These are phyloP conservation scores for Nysson spinosus DNA, from an alignment of 2,888 invertebrate species.

Conservation along the genomic window DNA sequence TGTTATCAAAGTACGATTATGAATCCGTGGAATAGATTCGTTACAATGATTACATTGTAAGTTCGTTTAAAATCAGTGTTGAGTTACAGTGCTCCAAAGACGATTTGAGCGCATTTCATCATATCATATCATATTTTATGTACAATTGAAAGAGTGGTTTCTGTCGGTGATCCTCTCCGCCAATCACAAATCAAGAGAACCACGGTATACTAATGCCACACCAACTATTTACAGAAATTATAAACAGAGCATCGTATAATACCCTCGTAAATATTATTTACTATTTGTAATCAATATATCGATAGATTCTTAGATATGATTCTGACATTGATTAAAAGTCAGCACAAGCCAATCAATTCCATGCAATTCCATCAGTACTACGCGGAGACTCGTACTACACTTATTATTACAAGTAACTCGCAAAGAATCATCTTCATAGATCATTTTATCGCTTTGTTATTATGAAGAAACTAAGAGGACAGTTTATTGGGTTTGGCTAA, in stretches of 20 bases:
- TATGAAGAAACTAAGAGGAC: no score
- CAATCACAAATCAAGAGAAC: slow-evolving; percentile 55
- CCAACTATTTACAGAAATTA: slow-evolving; percentile 67
- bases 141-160: slow-evolving; percentile 53
- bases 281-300: slow-evolving; percentile 58
- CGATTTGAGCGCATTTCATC: slow-evolving; percentile 53
- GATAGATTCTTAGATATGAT: slow-evolving; percentile 71
- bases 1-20: no score
- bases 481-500: no score
- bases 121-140: slow-evolving; percentile 39
- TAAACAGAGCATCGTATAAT: slow-evolving; percentile 61
- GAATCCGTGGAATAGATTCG: no score
- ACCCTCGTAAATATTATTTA: slow-evolving; percentile 57
- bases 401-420: no score
- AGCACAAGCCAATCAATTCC: slow-evolving; percentile 38
- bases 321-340: slow-evolving; percentile 49
- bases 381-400: no score
- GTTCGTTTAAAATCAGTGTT: slow-evolving; percentile 29
- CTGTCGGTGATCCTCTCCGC: slow-evolving; percentile 21
- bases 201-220: slow-evolving; percentile 57
- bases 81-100: slow-evolving; percentile 18
- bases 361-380: slow-evolving; percentile 19
- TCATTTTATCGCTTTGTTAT: no score
- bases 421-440: no score
- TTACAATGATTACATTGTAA: no score